Percentiles rank a stretch among this genome's conserved stretches.
phyloP scores from a whole-genome alignment of 2,797 vertebrate species.

The Sebastes cheni region DNA sequence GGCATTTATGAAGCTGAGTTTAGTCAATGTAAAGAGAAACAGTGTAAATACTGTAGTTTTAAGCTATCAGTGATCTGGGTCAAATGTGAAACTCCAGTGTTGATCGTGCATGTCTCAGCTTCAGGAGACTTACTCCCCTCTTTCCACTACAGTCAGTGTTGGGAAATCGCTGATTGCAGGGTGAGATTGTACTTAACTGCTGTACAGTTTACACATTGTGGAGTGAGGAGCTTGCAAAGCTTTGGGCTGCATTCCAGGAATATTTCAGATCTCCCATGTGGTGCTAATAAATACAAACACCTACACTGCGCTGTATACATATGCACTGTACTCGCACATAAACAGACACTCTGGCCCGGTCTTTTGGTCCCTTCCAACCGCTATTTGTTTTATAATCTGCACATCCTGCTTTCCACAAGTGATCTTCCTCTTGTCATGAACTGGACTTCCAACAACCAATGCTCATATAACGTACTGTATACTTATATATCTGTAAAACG shows the following conservation, averaged over 20 bases:
- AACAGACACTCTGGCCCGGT: constrained; percentile 28
- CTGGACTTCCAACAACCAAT: neutral
- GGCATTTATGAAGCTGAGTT: constrained; percentile 10
- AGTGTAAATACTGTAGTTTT: constrained; percentile 18
- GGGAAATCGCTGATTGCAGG: constrained; percentile 54
- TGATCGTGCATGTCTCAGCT: constrained; percentile 41
- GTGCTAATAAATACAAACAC: constrained; percentile 66
- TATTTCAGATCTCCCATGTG: constrained; percentile 70
- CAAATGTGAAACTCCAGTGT: constrained; percentile 46
- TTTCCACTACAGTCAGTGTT: constrained; percentile 33
- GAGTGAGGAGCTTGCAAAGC: constrained; percentile 55
- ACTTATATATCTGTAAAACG: neutral
- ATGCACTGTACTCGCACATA: constrained; percentile 28
- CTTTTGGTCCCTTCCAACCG: neutral
- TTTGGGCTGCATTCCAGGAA: constrained; percentile 71
- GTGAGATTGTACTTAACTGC: constrained; percentile 46
- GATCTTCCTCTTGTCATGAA: neutral
- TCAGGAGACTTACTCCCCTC: constrained; percentile 23
- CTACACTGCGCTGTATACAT: constrained; percentile 50
- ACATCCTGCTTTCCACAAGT: constrained; percentile 1
- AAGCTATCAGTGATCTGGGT: constrained; percentile 36
- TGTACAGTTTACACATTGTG: constrained; percentile 56
- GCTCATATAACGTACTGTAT: neutral
- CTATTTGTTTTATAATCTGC: constrained; percentile 15
- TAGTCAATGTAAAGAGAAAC: constrained; percentile 14